Conservation (phyloP, 1,140 invertebrate genomes). For the Uloborus diversus region DNA sequence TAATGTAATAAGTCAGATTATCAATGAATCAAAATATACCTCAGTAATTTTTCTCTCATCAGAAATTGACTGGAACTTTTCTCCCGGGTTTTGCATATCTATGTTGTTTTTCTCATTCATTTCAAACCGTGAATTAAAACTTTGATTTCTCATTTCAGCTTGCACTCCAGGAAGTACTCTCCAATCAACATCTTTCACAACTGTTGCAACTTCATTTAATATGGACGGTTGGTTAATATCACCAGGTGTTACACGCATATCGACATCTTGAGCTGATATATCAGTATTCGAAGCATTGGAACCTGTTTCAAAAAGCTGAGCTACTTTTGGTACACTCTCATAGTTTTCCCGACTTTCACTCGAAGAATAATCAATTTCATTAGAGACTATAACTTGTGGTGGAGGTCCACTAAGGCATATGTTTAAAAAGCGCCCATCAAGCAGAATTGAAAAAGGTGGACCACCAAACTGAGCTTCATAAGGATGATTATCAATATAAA, state of each 20-base stretch:
- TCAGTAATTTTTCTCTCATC: too few species aligned
- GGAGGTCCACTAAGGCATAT: conserved; percentile 84
- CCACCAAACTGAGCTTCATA: conserved; percentile 94
- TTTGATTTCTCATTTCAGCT: background rate
- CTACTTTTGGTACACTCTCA: too few species aligned
- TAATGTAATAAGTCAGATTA: too few species aligned
- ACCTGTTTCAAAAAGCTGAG: too few species aligned
- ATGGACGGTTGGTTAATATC: background rate
- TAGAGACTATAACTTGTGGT: conserved; percentile 72
- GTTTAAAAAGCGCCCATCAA: conserved; percentile 81
- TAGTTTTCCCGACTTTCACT: too few species aligned
- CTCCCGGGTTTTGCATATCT: too few species aligned
- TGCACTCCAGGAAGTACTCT: background rate
- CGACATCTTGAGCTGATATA: conserved; percentile 29
- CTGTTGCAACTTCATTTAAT: background rate
- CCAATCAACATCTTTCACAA: conserved; percentile 39
- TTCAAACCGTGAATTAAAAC: background rate
- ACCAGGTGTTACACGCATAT: conserved; percentile 34
- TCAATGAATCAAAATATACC: too few species aligned
- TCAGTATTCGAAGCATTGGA: background rate
- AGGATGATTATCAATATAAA: conserved; percentile 85
- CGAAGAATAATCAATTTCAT: conserved; percentile 59
- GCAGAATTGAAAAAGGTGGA: conserved; percentile 82
- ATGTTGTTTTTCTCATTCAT: background rate
- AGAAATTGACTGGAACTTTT: too few species aligned